Evolutionary conservation across 2,888 invertebrate genomes (phyloP), one percentile per base, ranked within the genome.

Genomic region (Bursaphelenchus okinawaensis): DNA sequence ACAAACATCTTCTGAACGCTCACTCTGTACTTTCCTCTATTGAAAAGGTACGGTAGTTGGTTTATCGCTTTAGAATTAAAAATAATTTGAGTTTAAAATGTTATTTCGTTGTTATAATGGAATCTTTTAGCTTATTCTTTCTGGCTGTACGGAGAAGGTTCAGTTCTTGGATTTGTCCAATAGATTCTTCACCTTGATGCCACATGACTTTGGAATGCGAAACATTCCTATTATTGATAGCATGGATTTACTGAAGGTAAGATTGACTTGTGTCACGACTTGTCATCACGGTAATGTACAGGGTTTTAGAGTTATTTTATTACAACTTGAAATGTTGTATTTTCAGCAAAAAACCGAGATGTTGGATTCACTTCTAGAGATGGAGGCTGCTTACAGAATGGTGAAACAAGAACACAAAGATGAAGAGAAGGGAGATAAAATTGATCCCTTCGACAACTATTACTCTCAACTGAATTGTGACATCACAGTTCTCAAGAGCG

Each of bases 351-450:
- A 90, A 85, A 84, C 87, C 16, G 90, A 90, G 72, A 93, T 96
- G 93, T 84, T 98, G 69, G 93, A 95, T 78, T 91, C 90, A 70
- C 84, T 98, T 63, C 86, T 93, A 78, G 96, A 98, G 84, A 90
- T 98, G 74, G 94, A 98, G 85, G 89, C 94, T 59, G 95, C 96
- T 0, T 96, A 93, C 85, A 91, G 87, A 78, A 84, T 98, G 79
- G 85, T 96, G 78, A 89, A 90, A 66, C 28, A 28, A 22, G 68
- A 66, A 23, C 27, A 29, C 6, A 50, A 60, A 12, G 19, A 55
- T 23, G 56, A 55, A 2, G 55, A 84, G 9, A 84, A 83, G 7
- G 84, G 84, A 0, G 83, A 84, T n/a, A 86, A 87, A 2, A 79
- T 82, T 67, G 86, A 87, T 79, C 89, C 90, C 0, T 84, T 93